phyloP scores from a whole-genome alignment of 2,888 invertebrate species.

The Euspilapteryx auroguttella region DNA sequence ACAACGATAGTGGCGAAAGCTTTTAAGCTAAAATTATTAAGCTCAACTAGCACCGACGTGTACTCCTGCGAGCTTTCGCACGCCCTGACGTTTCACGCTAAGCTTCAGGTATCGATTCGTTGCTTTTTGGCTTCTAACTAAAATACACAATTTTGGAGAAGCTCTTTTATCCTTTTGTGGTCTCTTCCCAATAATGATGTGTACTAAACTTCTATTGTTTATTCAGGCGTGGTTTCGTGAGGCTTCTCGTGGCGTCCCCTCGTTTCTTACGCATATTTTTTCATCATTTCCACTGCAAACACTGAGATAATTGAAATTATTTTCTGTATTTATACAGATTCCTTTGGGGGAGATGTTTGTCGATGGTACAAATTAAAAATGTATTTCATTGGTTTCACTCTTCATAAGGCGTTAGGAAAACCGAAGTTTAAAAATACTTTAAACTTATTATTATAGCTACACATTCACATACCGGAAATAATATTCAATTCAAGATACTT shows the following conservation, averaged over 20 bases:
- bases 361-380: constrained; percentile 4
- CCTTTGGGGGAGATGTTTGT: neutral
- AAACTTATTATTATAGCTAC: no score
- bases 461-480: no score
- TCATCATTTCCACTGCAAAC: no score
- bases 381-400: constrained; percentile 3
- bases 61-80: constrained; percentile 18
- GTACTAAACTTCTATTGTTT: no score
- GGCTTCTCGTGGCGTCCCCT: no score
- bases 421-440: constrained; percentile 7
- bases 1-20: constrained; percentile 40
- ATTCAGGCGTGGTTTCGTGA: no score
- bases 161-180: no score
- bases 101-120: neutral
- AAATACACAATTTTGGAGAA: no score
- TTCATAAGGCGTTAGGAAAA: neutral
- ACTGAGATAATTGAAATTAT: no score
- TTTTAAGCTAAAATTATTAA: constrained; percentile 57
- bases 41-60: constrained; percentile 32
- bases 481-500: no score
- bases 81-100: neutral
- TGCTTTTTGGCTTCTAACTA: neutral
- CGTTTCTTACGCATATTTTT: no score
- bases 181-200: no score
- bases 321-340: constrained; percentile 4